Conservation (phyloP, 2,888 invertebrate genomes). For the Rhagium mordax region DNA sequence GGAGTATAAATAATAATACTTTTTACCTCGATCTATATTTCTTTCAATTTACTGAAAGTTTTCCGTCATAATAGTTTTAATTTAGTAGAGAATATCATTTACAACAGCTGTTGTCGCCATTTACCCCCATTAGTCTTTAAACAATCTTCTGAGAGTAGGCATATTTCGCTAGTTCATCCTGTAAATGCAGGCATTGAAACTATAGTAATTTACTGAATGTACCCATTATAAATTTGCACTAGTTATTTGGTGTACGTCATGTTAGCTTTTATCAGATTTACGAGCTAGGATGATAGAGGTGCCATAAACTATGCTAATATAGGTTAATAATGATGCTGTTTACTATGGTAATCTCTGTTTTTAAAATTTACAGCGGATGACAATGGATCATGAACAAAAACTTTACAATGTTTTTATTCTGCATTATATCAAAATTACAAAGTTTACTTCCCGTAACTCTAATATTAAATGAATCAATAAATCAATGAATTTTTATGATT, state of each 20-base stretch:
- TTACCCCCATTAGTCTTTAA: too few relatives aligned
- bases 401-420: not conserved
- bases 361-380: not conserved
- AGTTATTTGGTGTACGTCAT: conserved; percentile 5
- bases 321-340: conserved; percentile 20
- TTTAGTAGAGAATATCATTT: too few relatives aligned
- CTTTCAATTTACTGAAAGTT: too few relatives aligned
- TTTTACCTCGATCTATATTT: too few relatives aligned
- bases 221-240: not conserved
- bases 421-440: not conserved
- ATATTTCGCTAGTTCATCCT: not conserved
- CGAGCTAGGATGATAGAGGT: conserved; percentile 8
- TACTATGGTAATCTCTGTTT: conserved; percentile 6
- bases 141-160: not conserved
- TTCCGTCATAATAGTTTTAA: too few relatives aligned
- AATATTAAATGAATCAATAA: too few relatives aligned
- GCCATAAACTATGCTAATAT: conserved; percentile 4
- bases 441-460: not conserved
- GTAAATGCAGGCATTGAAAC: not conserved
- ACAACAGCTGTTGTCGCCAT: too few relatives aligned
- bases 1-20: too few relatives aligned
- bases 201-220: not conserved
- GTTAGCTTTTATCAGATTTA: conserved; percentile 8
- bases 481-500: too few relatives aligned
- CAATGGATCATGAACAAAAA: not conserved